phyloP scores from a whole-genome alignment of 2,113 vertebrate species.

The Varanus komodoensis region DNA sequence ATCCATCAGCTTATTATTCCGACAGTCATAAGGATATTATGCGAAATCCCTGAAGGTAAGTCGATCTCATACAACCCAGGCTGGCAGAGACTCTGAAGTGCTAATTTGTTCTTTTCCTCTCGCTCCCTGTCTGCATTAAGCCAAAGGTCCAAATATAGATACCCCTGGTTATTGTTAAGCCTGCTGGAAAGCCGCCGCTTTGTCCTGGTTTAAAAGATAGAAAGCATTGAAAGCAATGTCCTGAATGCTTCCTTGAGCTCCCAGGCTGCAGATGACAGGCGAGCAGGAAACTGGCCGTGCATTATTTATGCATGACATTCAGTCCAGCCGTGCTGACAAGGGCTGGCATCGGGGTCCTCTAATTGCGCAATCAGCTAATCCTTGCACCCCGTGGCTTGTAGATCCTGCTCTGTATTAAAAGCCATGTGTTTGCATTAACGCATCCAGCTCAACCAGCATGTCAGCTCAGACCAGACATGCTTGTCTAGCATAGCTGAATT shows the following conservation, averaged over 20 bases:
- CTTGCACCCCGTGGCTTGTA: neutral
- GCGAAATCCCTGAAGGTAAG: neutral
- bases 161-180: conserved; percentile 2
- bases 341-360: neutral
- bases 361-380: conserved; percentile 34
- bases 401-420: conserved; percentile 1
- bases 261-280: neutral
- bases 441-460: neutral
- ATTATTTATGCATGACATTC: conserved; percentile 39
- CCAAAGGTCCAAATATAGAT: neutral
- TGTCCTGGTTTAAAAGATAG: conserved; percentile 8
- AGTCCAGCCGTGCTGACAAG: conserved; percentile 24
- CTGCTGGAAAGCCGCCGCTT: conserved; percentile 13
- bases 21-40: neutral
- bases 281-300: conserved; percentile 14
- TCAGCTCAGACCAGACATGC: neutral
- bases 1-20: neutral
- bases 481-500: neutral
- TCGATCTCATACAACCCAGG: neutral
- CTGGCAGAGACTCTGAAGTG: conserved; percentile 23
- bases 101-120: conserved; percentile 30
- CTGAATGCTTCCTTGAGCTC: conserved; percentile 13
- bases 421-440: neutral
- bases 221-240: conserved; percentile 19
- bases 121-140: neutral